A percentile compares a stretch with the other conserved stretches of the same genome.
Conservation (phyloP, 2,113 vertebrate species). For the Lanius collurio region DNA sequence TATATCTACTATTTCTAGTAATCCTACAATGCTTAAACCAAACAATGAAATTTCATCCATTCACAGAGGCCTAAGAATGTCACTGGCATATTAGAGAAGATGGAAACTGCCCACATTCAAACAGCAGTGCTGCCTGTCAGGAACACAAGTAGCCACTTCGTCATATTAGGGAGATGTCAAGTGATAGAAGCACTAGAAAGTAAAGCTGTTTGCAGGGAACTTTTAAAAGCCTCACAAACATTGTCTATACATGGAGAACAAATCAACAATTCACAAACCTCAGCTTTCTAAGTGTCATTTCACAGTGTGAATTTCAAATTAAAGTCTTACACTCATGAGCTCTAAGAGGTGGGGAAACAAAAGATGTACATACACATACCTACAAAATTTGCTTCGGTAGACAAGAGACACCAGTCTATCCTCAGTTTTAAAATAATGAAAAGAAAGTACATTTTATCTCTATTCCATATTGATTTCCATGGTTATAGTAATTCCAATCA, state of each 20-base stretch:
- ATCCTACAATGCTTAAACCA: not conserved
- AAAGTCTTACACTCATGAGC: not conserved
- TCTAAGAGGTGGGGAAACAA: not conserved
- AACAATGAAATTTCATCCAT: not conserved
- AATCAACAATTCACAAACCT: not conserved
- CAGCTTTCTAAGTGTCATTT: not conserved
- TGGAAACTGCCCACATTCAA: not conserved
- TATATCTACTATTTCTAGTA: not conserved
- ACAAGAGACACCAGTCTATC: not conserved
- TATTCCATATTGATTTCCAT: not conserved
- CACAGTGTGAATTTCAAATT: accelerated
- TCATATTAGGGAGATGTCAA: not conserved
- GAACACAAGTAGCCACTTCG: not conserved
- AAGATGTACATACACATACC: not conserved
- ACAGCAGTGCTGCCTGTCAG: not conserved
- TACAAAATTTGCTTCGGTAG: not conserved
- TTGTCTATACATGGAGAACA: not conserved
- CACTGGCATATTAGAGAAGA: not conserved
- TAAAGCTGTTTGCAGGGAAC: not conserved
- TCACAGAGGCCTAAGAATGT: not conserved
- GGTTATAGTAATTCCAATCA: not conserved
- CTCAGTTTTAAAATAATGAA: not conserved
- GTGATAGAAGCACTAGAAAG: not conserved
- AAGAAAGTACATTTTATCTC: not conserved
- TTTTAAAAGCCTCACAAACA: not conserved